A percentile compares a stretch with the other conserved stretches of the same genome.
Conservation (phyloP, 1,140 invertebrate species). For the Limonius californicus region DNA sequence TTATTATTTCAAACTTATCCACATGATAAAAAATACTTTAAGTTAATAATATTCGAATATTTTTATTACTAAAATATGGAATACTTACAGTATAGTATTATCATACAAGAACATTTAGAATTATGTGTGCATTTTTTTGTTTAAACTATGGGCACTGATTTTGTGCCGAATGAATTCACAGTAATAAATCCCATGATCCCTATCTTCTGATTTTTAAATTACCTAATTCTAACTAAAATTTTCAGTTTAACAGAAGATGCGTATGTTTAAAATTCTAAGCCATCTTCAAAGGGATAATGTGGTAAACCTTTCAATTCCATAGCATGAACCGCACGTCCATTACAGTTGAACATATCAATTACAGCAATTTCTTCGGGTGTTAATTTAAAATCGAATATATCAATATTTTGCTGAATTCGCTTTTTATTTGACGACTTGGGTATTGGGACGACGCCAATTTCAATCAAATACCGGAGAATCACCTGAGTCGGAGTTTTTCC, state of each 20-base stretch:
- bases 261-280: slow-evolving; percentile 40
- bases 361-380: slow-evolving; percentile 47
- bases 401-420: slow-evolving; percentile 55
- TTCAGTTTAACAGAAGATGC: neutral
- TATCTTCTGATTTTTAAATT: too few relatives aligned
- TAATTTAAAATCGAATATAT: slow-evolving; percentile 57
- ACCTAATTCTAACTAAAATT: too few relatives aligned
- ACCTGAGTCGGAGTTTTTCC: slow-evolving; percentile 61
- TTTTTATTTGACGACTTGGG: slow-evolving; percentile 60
- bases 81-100: too few relatives aligned
- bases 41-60: too few relatives aligned
- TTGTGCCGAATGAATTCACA: too few relatives aligned
- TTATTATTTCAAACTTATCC: too few relatives aligned
- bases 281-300: slow-evolving; percentile 30
- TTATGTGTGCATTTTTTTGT: too few relatives aligned
- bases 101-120: too few relatives aligned
- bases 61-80: too few relatives aligned
- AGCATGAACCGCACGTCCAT: slow-evolving; percentile 35
- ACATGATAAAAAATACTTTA: too few relatives aligned
- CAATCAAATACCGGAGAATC: slow-evolving; percentile 52
- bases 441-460: slow-evolving; percentile 56
- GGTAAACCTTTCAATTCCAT: slow-evolving; percentile 24
- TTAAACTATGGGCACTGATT: too few relatives aligned
- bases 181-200: too few relatives aligned
- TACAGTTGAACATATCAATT: slow-evolving; percentile 43